Base-by-base conservation (phyloP, 1,140 invertebrate species). In the Neodiprion virginianus region DNA sequence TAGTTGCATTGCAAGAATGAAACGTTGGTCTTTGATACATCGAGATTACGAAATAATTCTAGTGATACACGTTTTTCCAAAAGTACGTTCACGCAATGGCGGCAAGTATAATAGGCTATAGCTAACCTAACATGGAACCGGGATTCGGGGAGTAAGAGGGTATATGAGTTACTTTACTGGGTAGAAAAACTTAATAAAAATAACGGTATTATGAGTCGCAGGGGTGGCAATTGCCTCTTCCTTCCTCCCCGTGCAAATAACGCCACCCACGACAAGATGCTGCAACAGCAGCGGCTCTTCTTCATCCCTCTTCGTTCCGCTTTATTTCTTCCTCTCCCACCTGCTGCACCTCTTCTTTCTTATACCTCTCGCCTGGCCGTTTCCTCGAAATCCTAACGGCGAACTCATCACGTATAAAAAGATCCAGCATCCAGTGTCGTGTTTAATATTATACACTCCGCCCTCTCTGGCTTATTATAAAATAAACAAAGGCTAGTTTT, bases 181-280 rank as follows among this genome's bases (percentile, higher is more conserved):
- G 48, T 74, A 61, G 71, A 78, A 78, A 80, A 80, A 80, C 75
- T 80, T 80, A 77, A 80, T 80, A 80, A 80, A 80, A 80, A 80
- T 78, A 74, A 78, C 67, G 79, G 49, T 78, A 80, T 78, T 80
- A 80, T 65, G 61, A 23, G 67, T 69, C 50, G 67, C 28, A 66
- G 71, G 69, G 74, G 67, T 73, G 69, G 79, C 79, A 80, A 80
- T 80, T 80, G 80, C 75, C 75, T 74, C 67, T 69, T 69, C 67
- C 11, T 21, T 69, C 67, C 67, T 11, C 11, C 10, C 17, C 67
- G 67, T 69, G 7, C n/a, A 69, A 78, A 79, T 72, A 79, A 80
- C 66, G 67, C 61, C 69, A 28, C 48, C 48, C 23, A 67, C 76
- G 76, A 76, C 73, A 73, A 75, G 74, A 74, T 67, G 67, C 17